Evolutionary conservation across 2,797 vertebrate genomes (phyloP).

Genomic region (Hydrolagus colliei): DNA sequence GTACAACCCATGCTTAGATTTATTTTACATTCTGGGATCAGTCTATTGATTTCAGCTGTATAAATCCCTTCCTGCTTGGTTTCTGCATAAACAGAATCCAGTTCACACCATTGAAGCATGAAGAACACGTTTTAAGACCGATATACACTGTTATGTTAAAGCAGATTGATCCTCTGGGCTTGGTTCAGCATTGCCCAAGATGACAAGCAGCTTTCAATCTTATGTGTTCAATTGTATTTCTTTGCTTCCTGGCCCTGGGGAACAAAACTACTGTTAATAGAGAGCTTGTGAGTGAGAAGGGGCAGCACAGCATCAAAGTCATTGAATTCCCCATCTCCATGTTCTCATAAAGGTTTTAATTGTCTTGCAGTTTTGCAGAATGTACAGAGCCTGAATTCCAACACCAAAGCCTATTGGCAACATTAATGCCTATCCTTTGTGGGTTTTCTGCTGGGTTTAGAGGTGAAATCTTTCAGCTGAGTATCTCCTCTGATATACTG

Average conservation of each 20-base stretch:
- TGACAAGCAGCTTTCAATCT: neutral
- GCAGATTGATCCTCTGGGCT: neutral
- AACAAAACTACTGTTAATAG: neutral
- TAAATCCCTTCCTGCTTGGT: neutral
- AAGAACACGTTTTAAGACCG: neutral
- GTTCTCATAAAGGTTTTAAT: neutral
- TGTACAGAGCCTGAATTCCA: neutral
- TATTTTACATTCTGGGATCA: neutral
- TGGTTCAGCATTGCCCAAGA: too few species aligned
- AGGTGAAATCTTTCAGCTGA: neutral
- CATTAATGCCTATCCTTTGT: neutral
- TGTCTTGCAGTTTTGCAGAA: neutral
- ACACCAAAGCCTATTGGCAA: conserved; percentile 1
- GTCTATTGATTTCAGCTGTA: conserved; percentile 6
- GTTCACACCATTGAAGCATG: too few species aligned
- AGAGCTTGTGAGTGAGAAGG: neutral
- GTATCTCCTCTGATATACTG: neutral
- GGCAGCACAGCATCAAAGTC: neutral
- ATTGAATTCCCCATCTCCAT: neutral
- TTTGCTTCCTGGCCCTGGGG: neutral
- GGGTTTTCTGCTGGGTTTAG: neutral
- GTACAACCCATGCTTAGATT: neutral
- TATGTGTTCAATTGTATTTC: neutral
- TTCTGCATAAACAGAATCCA: neutral
- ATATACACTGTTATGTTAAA: neutral